Evolutionary conservation across 2,797 vertebrate genomes (phyloP).

Genomic region (Ambastaia sidthimunki): DNA sequence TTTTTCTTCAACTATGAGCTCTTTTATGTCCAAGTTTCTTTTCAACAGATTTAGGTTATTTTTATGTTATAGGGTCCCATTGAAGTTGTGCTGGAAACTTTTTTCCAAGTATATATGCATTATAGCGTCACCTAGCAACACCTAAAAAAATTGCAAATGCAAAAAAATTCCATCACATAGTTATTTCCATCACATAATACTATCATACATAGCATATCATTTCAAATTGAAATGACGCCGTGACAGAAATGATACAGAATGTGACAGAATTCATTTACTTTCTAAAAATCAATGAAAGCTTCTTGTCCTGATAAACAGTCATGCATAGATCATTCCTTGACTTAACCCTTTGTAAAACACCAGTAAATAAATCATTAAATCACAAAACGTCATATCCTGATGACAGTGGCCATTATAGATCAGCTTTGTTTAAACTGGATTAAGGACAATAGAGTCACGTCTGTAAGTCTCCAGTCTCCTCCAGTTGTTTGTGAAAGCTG

Average conservation of each 20-base stretch:
- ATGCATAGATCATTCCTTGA: background rate
- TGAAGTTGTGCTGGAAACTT: too few species aligned
- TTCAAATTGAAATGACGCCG: too few species aligned
- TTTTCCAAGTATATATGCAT: too few species aligned
- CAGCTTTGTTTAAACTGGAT: conserved; percentile 39
- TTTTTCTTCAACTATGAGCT: background rate
- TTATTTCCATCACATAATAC: background rate
- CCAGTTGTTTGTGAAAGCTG: conserved; percentile 48
- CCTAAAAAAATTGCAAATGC: too few species aligned
- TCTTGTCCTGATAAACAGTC: background rate
- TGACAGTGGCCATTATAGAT: background rate
- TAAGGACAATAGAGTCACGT: conserved; percentile 35
- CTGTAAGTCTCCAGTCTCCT: conserved; percentile 24
- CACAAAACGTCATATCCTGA: background rate
- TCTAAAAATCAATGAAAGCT: background rate
- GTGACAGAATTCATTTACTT: background rate
- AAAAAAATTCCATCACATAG: background rate
- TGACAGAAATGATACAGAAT: too few species aligned
- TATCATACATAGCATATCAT: background rate
- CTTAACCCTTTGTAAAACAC: conserved; percentile 6
- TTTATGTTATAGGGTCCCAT: too few species aligned
- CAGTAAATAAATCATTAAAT: conserved; percentile 12
- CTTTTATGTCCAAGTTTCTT: background rate
- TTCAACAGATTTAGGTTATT: background rate
- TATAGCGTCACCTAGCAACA: too few species aligned